Evolutionary conservation across 2,888 invertebrate species (phyloP).

Genomic region (Drosophila macrospina): DNA sequence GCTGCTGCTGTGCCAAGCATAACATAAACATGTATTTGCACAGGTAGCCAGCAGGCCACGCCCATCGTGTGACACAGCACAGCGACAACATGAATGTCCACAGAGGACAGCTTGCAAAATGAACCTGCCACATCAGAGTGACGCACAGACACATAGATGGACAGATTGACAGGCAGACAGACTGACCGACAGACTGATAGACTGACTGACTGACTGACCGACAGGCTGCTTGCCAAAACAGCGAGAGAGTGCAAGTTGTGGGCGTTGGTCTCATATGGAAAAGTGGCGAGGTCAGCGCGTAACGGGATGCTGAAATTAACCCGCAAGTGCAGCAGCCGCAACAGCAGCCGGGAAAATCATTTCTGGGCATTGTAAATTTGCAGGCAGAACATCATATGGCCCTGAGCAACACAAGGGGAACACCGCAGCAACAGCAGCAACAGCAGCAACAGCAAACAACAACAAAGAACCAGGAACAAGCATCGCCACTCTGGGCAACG

Average conservation of each 20-base stretch:
- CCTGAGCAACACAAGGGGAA: constrained; percentile 17
- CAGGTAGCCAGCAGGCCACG: constrained; percentile 57
- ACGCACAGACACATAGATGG: constrained; percentile 12
- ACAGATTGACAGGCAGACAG: not conserved
- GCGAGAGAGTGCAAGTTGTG: constrained; percentile 27
- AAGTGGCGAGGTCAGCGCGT: constrained; percentile 61
- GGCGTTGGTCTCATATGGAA: constrained; percentile 47
- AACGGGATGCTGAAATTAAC: constrained; percentile 74
- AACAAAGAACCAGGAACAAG: constrained; percentile 14
- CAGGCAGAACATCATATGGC: constrained; percentile 41
- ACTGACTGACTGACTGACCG: not conserved
- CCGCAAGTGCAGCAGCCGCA: constrained; percentile 63
- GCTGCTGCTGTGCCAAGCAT: constrained; percentile 50
- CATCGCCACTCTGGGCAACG: constrained; percentile 46
- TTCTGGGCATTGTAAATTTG: constrained; percentile 67
- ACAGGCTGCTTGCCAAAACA: constrained; percentile 30
- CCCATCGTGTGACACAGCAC: constrained; percentile 52
- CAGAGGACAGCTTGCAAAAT: constrained; percentile 56
- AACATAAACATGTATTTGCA: constrained; percentile 76
- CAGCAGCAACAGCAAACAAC: constrained; percentile 4
- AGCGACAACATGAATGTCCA: constrained; percentile 74
- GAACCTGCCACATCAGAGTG: constrained; percentile 57
- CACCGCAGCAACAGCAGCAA: constrained; percentile 11
- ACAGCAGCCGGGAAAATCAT: constrained; percentile 58
- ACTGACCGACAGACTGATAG: not conserved